A percentile compares a stretch with the other conserved stretches of the same genome.
phyloP scores from a whole-genome alignment of 2,113 vertebrate genomes.

The Aspiorhynchus laticeps region DNA sequence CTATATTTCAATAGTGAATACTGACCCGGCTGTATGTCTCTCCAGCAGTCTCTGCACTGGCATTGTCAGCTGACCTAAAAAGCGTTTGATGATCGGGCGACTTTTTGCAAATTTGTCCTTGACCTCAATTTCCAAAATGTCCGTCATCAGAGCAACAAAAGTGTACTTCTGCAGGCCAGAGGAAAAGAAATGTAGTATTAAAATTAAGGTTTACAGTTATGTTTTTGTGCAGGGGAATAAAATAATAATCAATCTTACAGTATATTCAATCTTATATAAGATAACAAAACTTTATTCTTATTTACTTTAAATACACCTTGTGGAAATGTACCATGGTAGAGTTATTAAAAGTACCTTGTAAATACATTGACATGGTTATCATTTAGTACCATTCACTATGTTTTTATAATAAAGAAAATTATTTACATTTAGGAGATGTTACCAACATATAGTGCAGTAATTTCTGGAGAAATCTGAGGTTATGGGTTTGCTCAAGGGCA shows the following conservation, averaged over 20 bases:
- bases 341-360: not conserved
- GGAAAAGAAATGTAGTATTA: not conserved
- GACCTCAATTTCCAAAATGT: conserved; percentile 95
- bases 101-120: conserved; percentile 99
- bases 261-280: not conserved
- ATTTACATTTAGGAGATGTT: not conserved
- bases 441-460: not conserved
- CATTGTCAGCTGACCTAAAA: conserved; percentile 93
- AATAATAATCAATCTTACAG: not conserved
- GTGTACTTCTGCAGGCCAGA: conserved; percentile 86
- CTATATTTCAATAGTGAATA: not conserved
- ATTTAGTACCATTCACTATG: not conserved
- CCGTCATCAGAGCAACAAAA: conserved; percentile 94
- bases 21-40: conserved; percentile 88
- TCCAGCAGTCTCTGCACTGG: conserved; percentile 93
- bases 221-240: not conserved
- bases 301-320: not conserved
- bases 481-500: not conserved
- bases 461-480: not conserved
- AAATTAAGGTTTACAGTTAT: not conserved
- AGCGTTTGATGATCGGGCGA: conserved; percentile 96
- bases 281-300: not conserved
- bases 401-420: not conserved
- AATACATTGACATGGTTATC: not conserved
- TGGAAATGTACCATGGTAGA: not conserved